Evolutionary conservation across 2,113 vertebrate genomes (phyloP), one percentile per base, ranked within the genome.

Genomic region (Baryphthengus martii): DNA sequence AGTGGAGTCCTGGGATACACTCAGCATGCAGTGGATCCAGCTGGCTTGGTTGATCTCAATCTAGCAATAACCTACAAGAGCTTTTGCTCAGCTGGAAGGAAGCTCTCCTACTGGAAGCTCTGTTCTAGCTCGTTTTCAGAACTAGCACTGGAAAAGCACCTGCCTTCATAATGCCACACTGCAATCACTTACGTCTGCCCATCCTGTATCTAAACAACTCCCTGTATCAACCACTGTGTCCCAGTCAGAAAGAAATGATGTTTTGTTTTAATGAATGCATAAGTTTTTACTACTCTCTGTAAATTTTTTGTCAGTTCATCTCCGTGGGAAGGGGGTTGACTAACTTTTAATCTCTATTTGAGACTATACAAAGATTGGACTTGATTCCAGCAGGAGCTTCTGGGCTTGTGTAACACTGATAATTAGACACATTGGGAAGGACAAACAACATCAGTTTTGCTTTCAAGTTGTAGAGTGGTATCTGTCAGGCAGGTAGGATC

Each of bases 71-170:
- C 7, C 28, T 42, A 31, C 16, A 73, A 73, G 13, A 62, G 11
- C 10, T 77, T 73, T 89, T 83, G 33, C 33, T 92, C 65, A 68
- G 26, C 33, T 75, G 20, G 55, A 73, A 95, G 61, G 66, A 86
- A 93, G 66, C 33, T 58, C 33, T 78, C 37, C 49, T 26, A 29
- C 58, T 49, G 66, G 52, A 91, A 97, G 47, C 31, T 86, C 74
- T 74, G 50, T 67, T 59, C 66, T 62, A 93, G 50, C 73, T 88
- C 71, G 70, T 83, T 93, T 94, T 91, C 23, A 61, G 67, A 29
- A 74, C 39, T 89, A 87, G 72, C 73, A 78, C 29, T 67, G 68
- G 88, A 96, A 92, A 10, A 96, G 42, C 6, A 65, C 31, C 56
- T 75, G 77, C 49, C 42, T 83, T 59, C 88, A 78, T 75, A 72